Conservation (phyloP, 2,888 invertebrate species). For the Sepiola atlantica region DNA sequence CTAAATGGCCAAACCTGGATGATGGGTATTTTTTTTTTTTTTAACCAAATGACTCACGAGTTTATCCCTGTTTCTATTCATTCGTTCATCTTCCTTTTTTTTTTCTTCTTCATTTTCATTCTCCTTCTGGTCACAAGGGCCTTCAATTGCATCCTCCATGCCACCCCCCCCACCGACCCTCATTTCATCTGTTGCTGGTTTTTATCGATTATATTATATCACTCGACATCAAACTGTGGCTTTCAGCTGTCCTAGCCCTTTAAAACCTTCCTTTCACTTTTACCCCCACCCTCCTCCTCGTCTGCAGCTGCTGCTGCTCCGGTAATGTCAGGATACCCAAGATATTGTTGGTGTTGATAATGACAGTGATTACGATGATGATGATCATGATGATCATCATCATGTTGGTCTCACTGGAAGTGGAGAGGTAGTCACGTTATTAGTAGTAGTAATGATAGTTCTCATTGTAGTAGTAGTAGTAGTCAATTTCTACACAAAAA, state of each 20-base stretch:
- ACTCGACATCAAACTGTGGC: not conserved
- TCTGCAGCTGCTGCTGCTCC: not conserved
- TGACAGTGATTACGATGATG: not conserved
- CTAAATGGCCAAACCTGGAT: no score
- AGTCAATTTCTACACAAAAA: not conserved
- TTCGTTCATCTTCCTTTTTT: not conserved
- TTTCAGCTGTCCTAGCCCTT: not conserved
- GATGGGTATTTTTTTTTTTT: no score
- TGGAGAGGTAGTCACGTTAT: not conserved
- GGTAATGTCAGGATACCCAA: not conserved
- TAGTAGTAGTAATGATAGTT: no score
- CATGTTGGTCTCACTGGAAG: not conserved
- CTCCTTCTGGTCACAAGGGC: not conserved
- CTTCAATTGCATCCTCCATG: not conserved
- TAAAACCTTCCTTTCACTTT: not conserved
- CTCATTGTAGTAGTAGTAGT: no score
- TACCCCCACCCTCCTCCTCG: not conserved
- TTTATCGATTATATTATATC: slow-evolving; percentile 9
- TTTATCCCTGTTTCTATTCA: no score
- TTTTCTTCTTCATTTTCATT: not conserved
- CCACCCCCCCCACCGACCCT: not conserved
- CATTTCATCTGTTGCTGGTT: not conserved
- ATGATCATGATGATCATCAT: not conserved
- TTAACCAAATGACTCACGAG: no score
- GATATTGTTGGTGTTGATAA: not conserved